phyloP scores from a whole-genome alignment of 2,797 vertebrate genomes.

The Astyanax mexicanus region DNA sequence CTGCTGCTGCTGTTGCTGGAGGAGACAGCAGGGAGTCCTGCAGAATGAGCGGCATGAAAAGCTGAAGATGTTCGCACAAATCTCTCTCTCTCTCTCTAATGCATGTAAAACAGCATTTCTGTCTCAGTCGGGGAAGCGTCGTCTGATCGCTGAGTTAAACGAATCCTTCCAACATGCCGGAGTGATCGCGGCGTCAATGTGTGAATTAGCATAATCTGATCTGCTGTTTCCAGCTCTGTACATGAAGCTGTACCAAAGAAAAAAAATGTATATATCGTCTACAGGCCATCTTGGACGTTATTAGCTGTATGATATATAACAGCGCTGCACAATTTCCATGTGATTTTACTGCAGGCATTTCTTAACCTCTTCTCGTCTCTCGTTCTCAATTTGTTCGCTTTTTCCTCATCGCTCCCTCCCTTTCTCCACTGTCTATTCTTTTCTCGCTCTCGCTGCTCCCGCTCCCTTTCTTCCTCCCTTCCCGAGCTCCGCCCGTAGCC shows the following conservation, averaged over 20 bases:
- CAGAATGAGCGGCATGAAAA: neutral
- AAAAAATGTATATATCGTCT: neutral
- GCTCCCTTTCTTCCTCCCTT: neutral
- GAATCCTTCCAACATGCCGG: slow-evolving; percentile 8
- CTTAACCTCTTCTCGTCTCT: neutral
- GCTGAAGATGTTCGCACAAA: slow-evolving; percentile 2
- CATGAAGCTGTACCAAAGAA: slow-evolving; percentile 10
- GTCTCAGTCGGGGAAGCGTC: neutral
- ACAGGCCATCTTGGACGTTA: neutral
- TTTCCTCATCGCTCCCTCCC: neutral
- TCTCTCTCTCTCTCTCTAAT: neutral
- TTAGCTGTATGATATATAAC: slow-evolving; percentile 5
- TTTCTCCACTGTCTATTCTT: neutral
- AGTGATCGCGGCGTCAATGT: neutral
- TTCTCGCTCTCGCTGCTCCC: neutral
- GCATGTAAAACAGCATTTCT: slow-evolving; percentile 6
- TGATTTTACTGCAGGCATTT: slow-evolving; percentile 3
- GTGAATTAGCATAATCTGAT: slow-evolving; percentile 37
- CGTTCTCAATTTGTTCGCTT: neutral
- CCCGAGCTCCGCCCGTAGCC: slow-evolving; percentile 27
- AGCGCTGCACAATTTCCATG: neutral
- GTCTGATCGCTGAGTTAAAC: slow-evolving; percentile 16
- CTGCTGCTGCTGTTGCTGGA: slow-evolving; percentile 8
- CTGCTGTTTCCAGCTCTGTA: neutral
- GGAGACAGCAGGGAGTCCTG: slow-evolving; percentile 14